These are phyloP conservation scores for Drosophila bocki DNA, from an alignment of 1,140 invertebrate species.

Conservation along the genomic window DNA sequence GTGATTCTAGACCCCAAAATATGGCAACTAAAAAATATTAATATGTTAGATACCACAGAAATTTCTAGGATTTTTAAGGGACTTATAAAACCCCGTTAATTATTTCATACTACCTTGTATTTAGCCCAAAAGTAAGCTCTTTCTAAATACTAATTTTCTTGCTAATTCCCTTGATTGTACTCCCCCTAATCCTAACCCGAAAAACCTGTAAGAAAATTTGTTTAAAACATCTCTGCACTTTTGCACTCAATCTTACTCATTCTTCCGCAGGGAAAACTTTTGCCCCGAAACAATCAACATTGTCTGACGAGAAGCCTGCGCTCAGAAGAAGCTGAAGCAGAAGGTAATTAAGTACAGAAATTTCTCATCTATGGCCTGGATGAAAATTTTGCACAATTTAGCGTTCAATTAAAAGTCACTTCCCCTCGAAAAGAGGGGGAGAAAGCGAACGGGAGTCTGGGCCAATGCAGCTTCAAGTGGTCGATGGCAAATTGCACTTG, in stretches of 20 bases:
- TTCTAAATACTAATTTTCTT: too few relatives aligned
- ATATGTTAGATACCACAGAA: too few relatives aligned
- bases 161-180: neutral
- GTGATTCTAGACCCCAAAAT: too few relatives aligned
- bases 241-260: constrained; percentile 24
- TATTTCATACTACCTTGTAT: neutral
- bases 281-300: constrained; percentile 37
- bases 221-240: constrained; percentile 13
- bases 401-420: constrained; percentile 70
- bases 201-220: constrained; percentile 17
- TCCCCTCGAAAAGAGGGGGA: constrained; percentile 18
- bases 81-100: too few relatives aligned
- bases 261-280: constrained; percentile 26
- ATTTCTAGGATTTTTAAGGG: too few relatives aligned
- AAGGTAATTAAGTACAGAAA: constrained; percentile 61
- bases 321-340: constrained; percentile 2
- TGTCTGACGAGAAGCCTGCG: constrained; percentile 17
- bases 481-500: constrained; percentile 66
- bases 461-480: constrained; percentile 57
- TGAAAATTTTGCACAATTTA: constrained; percentile 65
- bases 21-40: too few relatives aligned
- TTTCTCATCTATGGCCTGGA: constrained; percentile 28
- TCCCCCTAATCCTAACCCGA: neutral
- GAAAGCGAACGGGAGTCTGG: neutral
- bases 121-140: neutral